Percentiles rank a stretch among this genome's conserved stretches.
These are phyloP conservation scores for Rostratula benghalensis DNA, from an alignment of 2,113 vertebrate species.

Conservation along the genomic window DNA sequence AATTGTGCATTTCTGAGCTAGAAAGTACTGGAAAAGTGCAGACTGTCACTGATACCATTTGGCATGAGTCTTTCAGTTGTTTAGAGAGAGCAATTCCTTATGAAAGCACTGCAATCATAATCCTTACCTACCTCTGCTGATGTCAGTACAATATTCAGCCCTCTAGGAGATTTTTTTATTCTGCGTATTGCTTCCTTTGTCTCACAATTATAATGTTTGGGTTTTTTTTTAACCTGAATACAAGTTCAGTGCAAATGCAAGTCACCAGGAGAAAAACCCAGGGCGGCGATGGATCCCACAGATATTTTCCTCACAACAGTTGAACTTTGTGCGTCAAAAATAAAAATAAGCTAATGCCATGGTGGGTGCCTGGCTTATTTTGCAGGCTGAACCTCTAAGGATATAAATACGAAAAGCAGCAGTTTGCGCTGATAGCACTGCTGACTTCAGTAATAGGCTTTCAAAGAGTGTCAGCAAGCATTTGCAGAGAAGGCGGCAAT, in stretches of 20 bases:
- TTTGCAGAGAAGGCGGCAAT: neutral
- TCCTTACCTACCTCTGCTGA: neutral
- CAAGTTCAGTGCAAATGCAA: neutral
- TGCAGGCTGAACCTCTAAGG: neutral
- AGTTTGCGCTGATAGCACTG: neutral
- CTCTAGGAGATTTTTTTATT: neutral
- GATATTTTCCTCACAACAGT: neutral
- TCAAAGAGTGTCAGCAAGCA: neutral
- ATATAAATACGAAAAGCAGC: neutral
- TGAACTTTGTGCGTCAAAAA: fast-evolving
- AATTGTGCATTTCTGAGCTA: neutral
- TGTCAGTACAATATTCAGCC: neutral
- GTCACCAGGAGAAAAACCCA: neutral
- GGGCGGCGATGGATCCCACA: neutral
- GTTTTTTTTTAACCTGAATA: neutral
- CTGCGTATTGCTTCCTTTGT: neutral
- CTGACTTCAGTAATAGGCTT: neutral
- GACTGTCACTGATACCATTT: neutral
- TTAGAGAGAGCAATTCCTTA: neutral
- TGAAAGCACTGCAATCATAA: neutral
- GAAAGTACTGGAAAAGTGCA: neutral
- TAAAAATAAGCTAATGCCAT: neutral
- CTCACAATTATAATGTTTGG: neutral
- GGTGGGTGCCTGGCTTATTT: neutral
- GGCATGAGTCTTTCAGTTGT: neutral